These are phyloP conservation scores for Antheraea mylitta DNA, from an alignment of 1,140 invertebrate genomes.

Conservation along the genomic window DNA sequence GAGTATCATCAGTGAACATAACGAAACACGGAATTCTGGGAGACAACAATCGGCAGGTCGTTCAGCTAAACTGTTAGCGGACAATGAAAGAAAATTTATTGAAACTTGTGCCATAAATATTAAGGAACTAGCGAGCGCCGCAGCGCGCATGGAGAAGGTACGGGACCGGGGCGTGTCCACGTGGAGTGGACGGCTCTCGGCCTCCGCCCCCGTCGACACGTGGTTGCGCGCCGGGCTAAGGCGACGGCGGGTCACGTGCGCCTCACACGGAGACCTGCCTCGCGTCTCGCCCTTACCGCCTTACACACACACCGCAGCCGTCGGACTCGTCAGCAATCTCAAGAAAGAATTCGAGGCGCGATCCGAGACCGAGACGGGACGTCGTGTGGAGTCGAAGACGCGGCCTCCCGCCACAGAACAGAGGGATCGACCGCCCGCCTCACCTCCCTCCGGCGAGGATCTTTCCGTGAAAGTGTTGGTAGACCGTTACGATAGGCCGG, in stretches of 20 bases:
- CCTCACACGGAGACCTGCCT: conserved; percentile 56
- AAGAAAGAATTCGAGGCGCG: conserved; percentile 93
- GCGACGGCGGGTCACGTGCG: conserved; percentile 51
- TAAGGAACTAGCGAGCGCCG: conserved; percentile 56
- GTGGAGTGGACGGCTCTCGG: conserved; percentile 78
- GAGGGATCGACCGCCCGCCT: conserved; percentile 26
- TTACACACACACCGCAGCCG: conserved; percentile 33
- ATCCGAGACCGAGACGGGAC: conserved; percentile 66
- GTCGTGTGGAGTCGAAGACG: conserved; percentile 28
- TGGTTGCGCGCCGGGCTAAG: conserved; percentile 76
- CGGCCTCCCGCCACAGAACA: conserved; percentile 22
- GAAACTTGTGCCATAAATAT: conserved; percentile 73
- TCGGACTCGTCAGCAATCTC: conserved; percentile 84
- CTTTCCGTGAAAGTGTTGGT: conserved; percentile 87
- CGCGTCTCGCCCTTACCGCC: conserved; percentile 39
- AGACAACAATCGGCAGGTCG: conserved; percentile 24
- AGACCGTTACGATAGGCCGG: conserved; percentile 81
- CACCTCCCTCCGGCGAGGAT: conserved; percentile 78
- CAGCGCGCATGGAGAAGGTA: conserved; percentile 47
- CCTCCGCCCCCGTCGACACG: conserved; percentile 82
- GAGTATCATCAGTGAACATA: conserved; percentile 65
- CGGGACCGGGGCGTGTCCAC: conserved; percentile 51
- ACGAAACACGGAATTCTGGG: conserved; percentile 32
- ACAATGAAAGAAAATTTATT: conserved; percentile 63
- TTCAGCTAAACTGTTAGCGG: conserved; percentile 35